Evolutionary conservation across 64 coral and sea anemone genomes (phyloP).

Genomic region (Stylophora pistillata): DNA sequence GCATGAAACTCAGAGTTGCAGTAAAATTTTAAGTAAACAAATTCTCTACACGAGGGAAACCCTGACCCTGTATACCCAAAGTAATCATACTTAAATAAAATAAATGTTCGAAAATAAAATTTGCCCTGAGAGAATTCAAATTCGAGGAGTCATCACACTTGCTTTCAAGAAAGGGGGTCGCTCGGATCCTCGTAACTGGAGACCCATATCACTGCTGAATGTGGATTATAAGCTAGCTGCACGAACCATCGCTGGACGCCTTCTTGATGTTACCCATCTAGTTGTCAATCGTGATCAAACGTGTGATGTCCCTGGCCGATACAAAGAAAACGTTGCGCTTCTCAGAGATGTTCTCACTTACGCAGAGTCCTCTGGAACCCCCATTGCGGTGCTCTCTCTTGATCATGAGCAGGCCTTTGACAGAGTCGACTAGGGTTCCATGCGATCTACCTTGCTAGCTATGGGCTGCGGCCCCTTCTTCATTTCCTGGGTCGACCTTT

Average conservation of each 20-base stretch:
- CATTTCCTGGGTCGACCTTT: neutral
- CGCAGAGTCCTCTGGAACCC: neutral
- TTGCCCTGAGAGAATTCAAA: no score
- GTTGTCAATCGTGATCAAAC: conserved; percentile 32
- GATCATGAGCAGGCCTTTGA: conserved; percentile 67
- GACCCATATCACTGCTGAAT: neutral
- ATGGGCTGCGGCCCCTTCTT: conserved; percentile 33
- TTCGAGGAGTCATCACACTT: neutral
- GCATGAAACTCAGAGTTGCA: no score
- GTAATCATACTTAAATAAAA: no score
- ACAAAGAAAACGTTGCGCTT: conserved; percentile 33
- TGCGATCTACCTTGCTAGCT: neutral
- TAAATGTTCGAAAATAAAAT: no score
- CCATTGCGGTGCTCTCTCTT: neutral
- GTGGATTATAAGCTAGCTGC: no score
- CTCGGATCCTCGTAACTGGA: neutral
- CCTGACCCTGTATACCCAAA: no score
- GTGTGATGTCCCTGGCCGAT: conserved; percentile 25
- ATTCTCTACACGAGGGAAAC: no score
- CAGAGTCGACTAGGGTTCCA: conserved; percentile 8
- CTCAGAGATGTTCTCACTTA: neutral
- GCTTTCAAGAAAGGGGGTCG: conserved; percentile 17
- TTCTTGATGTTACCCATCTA: neutral
- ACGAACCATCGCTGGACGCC: neutral
- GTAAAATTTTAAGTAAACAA: no score